Conservation (phyloP, 1,140 invertebrate genomes). For the Conus betulinus region DNA sequence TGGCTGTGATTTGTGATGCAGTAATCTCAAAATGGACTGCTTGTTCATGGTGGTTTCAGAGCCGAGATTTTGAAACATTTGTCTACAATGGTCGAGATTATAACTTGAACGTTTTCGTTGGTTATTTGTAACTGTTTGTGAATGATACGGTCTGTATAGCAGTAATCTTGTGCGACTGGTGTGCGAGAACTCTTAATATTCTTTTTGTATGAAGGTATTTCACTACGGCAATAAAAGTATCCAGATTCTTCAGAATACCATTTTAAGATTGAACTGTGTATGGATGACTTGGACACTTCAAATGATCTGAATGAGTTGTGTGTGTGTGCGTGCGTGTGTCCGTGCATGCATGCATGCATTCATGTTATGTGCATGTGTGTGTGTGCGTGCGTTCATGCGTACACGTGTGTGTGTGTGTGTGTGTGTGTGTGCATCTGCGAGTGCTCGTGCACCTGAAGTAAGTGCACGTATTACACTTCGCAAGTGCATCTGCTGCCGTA, state of each 20-base stretch:
- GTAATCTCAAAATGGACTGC: neutral
- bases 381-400: neutral
- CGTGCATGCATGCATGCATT: neutral
- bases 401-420: neutral
- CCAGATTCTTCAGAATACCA: neutral
- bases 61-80: neutral
- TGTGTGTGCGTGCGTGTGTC: neutral
- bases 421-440: no score
- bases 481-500: no score
- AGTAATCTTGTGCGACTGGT: neutral
- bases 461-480: no score
- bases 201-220: neutral
- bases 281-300: no score
- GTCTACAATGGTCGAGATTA: neutral
- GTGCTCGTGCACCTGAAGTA: no score
- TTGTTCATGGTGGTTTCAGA: neutral
- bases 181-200: neutral
- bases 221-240: constrained; percentile 22
- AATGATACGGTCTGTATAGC: neutral
- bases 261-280: neutral
- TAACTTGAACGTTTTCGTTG: neutral
- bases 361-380: neutral
- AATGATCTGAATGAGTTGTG: neutral
- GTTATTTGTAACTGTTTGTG: neutral
- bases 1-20: neutral